Evolutionary conservation across 37 sponge, comb jelly and placozoan genomes (phyloP).

Genomic region (Chondrilla cf. caribensis): DNA sequence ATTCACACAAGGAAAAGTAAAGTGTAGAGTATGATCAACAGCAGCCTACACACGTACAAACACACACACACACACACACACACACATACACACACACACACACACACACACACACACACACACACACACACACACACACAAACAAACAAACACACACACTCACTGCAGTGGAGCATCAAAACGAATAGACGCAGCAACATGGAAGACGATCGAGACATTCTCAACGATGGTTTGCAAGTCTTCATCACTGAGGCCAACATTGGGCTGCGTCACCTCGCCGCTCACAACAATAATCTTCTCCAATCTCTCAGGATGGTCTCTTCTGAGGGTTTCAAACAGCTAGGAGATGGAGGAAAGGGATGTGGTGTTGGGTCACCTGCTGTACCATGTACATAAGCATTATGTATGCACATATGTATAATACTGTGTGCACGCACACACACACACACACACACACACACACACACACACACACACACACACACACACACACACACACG

Average conservation of each 20-base stretch:
- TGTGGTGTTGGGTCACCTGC: background rate
- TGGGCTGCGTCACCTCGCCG: conserved; percentile 56
- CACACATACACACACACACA: background rate
- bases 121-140: conserved; percentile 19
- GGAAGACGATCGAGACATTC: conserved; percentile 73
- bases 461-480: too few relatives aligned
- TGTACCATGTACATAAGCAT: too few relatives aligned
- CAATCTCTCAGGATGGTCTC: conserved; percentile 33
- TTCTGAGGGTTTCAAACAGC: conserved; percentile 65
- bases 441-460: background rate
- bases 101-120: conserved; percentile 8
- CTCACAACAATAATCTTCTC: conserved; percentile 53
- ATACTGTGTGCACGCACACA: conserved; percentile 1
- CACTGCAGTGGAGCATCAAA: conserved; percentile 83
- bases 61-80: background rate
- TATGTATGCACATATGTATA: too few relatives aligned
- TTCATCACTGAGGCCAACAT: conserved; percentile 64
- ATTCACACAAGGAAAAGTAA: too few relatives aligned
- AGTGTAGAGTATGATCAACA: too few relatives aligned
- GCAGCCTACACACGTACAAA: background rate
- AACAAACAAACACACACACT: conserved; percentile 17
- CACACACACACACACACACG: too few relatives aligned
- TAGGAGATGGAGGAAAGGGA: conserved; percentile 8
- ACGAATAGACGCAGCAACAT: conserved; percentile 80
- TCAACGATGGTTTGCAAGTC: conserved; percentile 48